phyloP scores from a whole-genome alignment of 2,888 invertebrate genomes.

The Rhorus exstirpatorius region DNA sequence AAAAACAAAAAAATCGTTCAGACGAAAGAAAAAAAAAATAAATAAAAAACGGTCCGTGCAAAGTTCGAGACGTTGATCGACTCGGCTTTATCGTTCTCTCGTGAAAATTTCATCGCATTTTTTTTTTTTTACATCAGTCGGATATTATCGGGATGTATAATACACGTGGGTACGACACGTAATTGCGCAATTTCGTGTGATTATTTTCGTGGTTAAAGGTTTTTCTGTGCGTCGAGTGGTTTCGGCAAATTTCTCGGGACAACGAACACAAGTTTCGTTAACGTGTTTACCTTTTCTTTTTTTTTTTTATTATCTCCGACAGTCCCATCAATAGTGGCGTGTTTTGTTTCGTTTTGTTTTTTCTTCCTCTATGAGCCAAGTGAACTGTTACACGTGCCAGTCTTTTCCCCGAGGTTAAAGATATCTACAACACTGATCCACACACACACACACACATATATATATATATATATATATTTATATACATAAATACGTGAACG shows the following conservation, averaged over 20 bases:
- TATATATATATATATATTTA: background rate
- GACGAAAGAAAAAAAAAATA: no score
- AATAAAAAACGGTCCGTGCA: no score
- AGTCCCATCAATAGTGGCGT: background rate
- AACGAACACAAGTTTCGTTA: slow-evolving; percentile 17
- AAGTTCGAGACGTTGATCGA: no score
- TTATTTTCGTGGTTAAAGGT: slow-evolving; percentile 24
- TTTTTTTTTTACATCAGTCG: background rate
- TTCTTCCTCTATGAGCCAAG: background rate
- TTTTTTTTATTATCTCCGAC: no score
- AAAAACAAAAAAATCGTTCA: no score
- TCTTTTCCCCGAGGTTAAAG: background rate
- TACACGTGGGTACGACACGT: background rate
- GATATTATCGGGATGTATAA: no score
- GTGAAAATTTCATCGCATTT: no score
- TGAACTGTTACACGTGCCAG: slow-evolving; percentile 17
- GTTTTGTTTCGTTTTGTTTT: background rate
- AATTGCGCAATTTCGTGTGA: slow-evolving; percentile 16
- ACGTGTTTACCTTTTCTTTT: background rate
- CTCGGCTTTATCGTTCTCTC: no score
- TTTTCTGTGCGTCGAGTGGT: background rate
- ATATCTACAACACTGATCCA: background rate
- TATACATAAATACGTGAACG: background rate
- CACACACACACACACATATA: background rate
- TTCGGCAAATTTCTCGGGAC: slow-evolving; percentile 21